Evolutionary conservation across 1,140 invertebrate species (phyloP), one percentile per base, ranked within the genome.

Genomic region (Neotoxoptera formosana): DNA sequence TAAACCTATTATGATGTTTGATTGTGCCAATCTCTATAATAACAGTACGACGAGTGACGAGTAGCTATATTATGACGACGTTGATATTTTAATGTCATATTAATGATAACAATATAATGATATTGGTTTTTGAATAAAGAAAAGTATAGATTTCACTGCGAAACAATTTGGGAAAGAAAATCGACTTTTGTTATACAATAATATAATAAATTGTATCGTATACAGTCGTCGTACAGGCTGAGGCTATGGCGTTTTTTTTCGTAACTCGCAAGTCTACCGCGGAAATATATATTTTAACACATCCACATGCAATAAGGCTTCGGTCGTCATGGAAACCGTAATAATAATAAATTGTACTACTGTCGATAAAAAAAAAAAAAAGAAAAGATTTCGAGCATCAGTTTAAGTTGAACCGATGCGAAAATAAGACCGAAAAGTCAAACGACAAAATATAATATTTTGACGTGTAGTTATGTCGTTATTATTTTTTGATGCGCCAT

Each of bases 271-370:
- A 76, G 30, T 67, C 14, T 6, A 76, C 11, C 60, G 17, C 30
- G 3, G n/a, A 76, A 76, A 76, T 76, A 76, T 17, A n/a, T n/a
- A n/a, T n/a, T 76, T 17, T n/a, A 76, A n/a, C 56, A 9, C 56
- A 0, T 30, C 41, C 60, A 30, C n/a, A 7, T 17, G 60, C 30
- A 76, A n/a, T 76, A 76, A 45, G n/a, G 7, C 4, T 36, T 23
- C n/a, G 8, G 87, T 88, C n/a, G 87, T 36, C 87, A 88, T 88
- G 48, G 87, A 88, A 88, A 88, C 87, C 47, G 20, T 45, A n/a
- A 76, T 76, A 76, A 67, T 67, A 67, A 76, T 76, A n/a, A n/a
- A n/a, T n/a, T 17, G 30, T 14, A 67, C 60, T 14, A 67, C 30
- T n/a, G 60, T 67, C 60, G 60, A n/a, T 53, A 17, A 6, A n/a